Conservation (phyloP, 2,888 invertebrate species). For the Argyra leucocephala region DNA sequence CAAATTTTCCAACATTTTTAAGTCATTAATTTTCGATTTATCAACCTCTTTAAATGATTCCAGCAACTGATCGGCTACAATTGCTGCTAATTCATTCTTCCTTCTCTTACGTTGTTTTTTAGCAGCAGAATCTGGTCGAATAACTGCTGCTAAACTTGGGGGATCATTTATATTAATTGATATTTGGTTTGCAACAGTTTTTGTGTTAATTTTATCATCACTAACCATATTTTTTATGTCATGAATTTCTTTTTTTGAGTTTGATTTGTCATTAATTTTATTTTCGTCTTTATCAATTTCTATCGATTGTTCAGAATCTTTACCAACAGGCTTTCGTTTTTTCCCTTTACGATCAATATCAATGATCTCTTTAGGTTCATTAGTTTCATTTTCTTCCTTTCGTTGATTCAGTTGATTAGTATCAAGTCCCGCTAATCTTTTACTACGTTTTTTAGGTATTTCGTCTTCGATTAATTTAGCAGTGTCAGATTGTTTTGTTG, state of each 20-base stretch:
- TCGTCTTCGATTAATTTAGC: not conserved
- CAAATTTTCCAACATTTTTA: constrained; percentile 40
- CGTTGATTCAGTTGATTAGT: not conserved
- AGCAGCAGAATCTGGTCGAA: constrained; percentile 25
- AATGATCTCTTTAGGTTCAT: not conserved
- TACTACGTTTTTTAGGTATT: not conserved
- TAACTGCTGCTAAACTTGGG: too few relatives aligned
- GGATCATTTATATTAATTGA: constrained; percentile 11
- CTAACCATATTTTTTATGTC: too few relatives aligned
- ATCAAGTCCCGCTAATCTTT: not conserved
- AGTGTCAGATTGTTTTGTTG: not conserved
- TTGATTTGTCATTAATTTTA: constrained; percentile 1
- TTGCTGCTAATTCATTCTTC: constrained; percentile 43
- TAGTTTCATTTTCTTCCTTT: not conserved
- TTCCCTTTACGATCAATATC: not conserved
- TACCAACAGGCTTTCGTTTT: not conserved
- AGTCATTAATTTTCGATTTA: constrained; percentile 40
- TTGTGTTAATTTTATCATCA: too few relatives aligned
- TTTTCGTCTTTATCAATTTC: not conserved
- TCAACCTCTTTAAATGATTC: constrained; percentile 43
- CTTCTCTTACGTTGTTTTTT: constrained; percentile 37
- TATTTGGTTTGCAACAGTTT: constrained; percentile 8
- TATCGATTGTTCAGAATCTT: not conserved
- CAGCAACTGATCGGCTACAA: constrained; percentile 42
- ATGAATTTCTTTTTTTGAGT: not conserved